Conservation (phyloP, 2,113 vertebrate species). For the Xenus cinereus region DNA sequence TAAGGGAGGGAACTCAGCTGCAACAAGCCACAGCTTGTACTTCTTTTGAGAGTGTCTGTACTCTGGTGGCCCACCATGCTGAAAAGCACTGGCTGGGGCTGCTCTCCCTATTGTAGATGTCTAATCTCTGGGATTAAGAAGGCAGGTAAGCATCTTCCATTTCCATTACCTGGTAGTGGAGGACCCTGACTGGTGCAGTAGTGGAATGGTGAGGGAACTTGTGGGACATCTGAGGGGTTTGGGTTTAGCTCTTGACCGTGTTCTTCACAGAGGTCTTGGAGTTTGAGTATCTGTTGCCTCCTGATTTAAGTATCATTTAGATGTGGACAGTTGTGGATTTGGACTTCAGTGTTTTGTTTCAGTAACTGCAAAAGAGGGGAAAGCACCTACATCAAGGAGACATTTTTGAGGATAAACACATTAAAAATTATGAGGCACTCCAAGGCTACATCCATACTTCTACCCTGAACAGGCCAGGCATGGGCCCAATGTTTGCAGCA, state of each 20-base stretch:
- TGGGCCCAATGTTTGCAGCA: not conserved
- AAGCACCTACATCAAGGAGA: not conserved
- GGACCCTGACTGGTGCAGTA: fast-evolving
- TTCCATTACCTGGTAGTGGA: not conserved
- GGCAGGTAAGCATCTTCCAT: not conserved
- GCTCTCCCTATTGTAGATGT: not conserved
- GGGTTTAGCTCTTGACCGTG: not conserved
- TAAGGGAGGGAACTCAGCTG: not conserved
- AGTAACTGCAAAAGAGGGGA: not conserved
- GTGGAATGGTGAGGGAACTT: not conserved
- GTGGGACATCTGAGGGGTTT: not conserved
- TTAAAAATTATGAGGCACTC: not conserved
- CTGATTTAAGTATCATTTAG: not conserved
- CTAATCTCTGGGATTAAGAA: not conserved
- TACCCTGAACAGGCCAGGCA: not conserved
- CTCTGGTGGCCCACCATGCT: not conserved
- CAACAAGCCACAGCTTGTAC: not conserved
- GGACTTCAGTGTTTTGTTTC: not conserved
- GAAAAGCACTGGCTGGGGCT: not conserved
- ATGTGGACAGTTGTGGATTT: not conserved
- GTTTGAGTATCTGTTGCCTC: not conserved
- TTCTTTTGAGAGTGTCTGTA: not conserved
- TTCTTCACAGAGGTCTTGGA: not conserved
- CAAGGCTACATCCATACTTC: not conserved
- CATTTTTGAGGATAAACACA: not conserved